Base-by-base conservation (phyloP, 2,888 invertebrate genomes). In the Caprella mutica region DNA sequence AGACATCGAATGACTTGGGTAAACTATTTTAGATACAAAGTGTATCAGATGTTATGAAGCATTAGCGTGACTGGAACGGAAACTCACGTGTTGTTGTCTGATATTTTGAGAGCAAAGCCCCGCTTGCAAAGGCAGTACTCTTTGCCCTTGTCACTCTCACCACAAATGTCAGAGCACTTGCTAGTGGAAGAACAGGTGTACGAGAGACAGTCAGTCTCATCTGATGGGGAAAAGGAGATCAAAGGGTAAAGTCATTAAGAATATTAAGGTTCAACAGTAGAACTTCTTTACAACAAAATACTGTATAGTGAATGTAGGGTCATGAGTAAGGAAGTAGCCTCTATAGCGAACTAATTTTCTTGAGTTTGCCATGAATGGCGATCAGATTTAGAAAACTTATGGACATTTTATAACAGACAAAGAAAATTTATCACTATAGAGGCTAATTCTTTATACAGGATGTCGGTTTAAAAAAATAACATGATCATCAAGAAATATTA, bases 1-100 rank as follows among this genome's bases (percentile, higher is more conserved):
- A 8, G 9, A 33, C 33, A 9, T 8, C 14, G 8, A 33, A 14
- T 33, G 9, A 33, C 8, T 33, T 33, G 9, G 8, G 33, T 33
- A 33, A 33, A 9, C 8, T 14, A 8, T 9, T 33, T 14, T 14
- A 33, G 14, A 33, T 33, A 33, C 9, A 33, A 33, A 8, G 33
- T 33, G 8, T 14, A 33, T 33, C 33, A 33, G 33, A 14, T 33
- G 33, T 14, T 14, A 9, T 8, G 33, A 9, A 33, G n/a, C n/a
- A n/a, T n/a, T n/a, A n/a, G n/a, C n/a, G n/a, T n/a, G n/a, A n/a
- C n/a, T n/a, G n/a, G n/a, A n/a, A n/a, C n/a, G n/a, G 35, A 33
- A 43, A 59, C 63, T 63, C 53, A 63, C 63, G 63, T 63, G 43
- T 42, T 38, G 52, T 63, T 63, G 58, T 63, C 59, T 9, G 26